Evolutionary conservation across 2,888 invertebrate genomes (phyloP), one percentile per base, ranked within the genome.

Genomic region (Sussaba pulchella): DNA sequence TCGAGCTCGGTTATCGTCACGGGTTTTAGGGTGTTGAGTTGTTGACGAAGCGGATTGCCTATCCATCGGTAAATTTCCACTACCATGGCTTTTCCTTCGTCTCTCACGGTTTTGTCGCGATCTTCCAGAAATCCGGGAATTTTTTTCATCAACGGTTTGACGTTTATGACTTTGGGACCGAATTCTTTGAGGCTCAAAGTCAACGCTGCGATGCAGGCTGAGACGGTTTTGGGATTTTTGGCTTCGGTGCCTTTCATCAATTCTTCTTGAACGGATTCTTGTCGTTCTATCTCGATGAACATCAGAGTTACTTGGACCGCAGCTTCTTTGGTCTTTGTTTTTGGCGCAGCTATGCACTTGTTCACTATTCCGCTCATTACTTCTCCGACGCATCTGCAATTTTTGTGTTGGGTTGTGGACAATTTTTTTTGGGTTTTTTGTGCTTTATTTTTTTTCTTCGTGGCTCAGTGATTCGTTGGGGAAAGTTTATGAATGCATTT

Each of bases 201-300:
- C 6, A 97, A 92, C 0, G 96, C 95, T 5, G 95, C 94, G 1
- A 97, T 94, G 91, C 98, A 98, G 0, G 97, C 98, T 0, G 97
- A 93, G 0, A 98, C 97, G 79, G 98, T 97, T 93, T 99, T 99
- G 0, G 99, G 99, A 92, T 99, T 99, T 92, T 99, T 99, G 86
- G 97, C 97, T 54, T 98, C 97, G 93, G 98, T 96, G 41, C 99
- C 99, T 93, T 98, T 98, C 19, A 98, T 93, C 1, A 99, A 93
- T 92, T 98, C 99, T 85, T 99, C 99, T 86, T 96, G 94, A 0
- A 98, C 98, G 10, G 95, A 92, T 83, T 99, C 99, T 81, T 97
- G 96, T 91, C 98, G 99, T 90, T 99, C 99, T 88, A 99, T 98
- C 93, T 99, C 99, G 85, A 99, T 94, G 91, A 97, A 99, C 97